Percentiles rank a stretch among this genome's conserved stretches.
phyloP scores from a whole-genome alignment of 2,113 vertebrate species.

The Ceyx margarethae region DNA sequence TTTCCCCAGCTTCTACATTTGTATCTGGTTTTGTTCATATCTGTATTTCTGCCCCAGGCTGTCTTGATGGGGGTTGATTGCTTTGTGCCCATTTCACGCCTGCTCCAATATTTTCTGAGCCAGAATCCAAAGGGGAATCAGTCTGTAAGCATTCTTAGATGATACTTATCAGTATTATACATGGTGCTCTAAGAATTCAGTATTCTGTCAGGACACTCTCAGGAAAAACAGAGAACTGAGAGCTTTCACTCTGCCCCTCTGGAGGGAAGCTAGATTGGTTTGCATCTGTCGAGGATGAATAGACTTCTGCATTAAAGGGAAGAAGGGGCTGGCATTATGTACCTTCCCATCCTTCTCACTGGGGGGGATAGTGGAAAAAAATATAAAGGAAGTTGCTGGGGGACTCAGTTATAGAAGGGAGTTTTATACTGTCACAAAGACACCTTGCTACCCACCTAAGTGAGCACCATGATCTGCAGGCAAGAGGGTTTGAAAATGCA shows the following conservation, averaged over 20 bases:
- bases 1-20: background rate
- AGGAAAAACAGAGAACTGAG: background rate
- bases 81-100: background rate
- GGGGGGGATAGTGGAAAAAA: background rate
- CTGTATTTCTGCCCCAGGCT: background rate
- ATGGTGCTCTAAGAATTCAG: background rate
- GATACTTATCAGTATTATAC: background rate
- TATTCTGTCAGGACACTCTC: background rate
- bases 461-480: background rate
- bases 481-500: background rate
- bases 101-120: background rate
- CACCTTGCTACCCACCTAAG: background rate
- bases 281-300: background rate
- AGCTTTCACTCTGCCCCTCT: background rate
- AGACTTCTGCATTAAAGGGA: background rate
- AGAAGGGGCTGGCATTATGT: background rate
- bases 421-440: background rate
- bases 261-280: background rate
- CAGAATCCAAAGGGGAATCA: background rate
- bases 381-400: background rate
- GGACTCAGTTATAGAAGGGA: background rate
- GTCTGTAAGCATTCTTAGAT: background rate
- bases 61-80: background rate
- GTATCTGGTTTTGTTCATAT: background rate
- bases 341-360: background rate